These are phyloP conservation scores for Sinelater perroti DNA, from an alignment of 2,888 invertebrate genomes.

Conservation along the genomic window DNA sequence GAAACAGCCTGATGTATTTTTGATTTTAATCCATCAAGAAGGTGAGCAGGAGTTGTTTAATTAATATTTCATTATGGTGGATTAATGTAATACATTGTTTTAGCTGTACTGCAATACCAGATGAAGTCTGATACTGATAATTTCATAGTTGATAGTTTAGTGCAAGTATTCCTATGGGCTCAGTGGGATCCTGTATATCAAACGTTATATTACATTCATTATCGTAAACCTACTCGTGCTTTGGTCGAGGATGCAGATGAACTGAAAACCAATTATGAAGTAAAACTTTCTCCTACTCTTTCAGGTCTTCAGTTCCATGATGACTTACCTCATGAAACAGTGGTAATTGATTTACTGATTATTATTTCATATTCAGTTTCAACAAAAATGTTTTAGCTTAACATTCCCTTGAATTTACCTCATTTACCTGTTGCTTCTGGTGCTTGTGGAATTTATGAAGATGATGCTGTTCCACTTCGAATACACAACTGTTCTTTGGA, in stretches of 20 bases:
- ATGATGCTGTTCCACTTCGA: constrained; percentile 80
- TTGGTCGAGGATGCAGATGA: constrained; percentile 73
- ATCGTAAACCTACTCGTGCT: constrained; percentile 74
- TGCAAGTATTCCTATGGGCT: constrained; percentile 83
- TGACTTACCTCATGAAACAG: constrained; percentile 86
- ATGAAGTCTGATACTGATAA: constrained; percentile 48
- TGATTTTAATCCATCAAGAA: constrained; percentile 80
- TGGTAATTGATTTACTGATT: constrained; percentile 63
- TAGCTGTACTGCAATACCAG: constrained; percentile 59
- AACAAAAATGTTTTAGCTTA: constrained; percentile 70
- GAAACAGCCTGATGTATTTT: constrained; percentile 68
- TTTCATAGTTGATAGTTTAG: constrained; percentile 62
- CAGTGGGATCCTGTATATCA: constrained; percentile 85
- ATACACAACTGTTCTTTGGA: constrained; percentile 85
- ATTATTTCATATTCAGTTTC: not conserved
- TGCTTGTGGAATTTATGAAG: constrained; percentile 77
- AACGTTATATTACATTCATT: constrained; percentile 85
- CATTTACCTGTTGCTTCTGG: constrained; percentile 67
- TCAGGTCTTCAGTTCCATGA: constrained; percentile 89
- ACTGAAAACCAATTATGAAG: constrained; percentile 65
- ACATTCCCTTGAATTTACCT: constrained; percentile 84
- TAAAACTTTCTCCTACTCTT: constrained; percentile 75
- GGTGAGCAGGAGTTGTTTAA: constrained; percentile 66
- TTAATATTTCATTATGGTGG: not conserved
- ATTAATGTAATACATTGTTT: no score